phyloP scores from a whole-genome alignment of 2,888 invertebrate genomes.

The Chrysomela aeneicollis region DNA sequence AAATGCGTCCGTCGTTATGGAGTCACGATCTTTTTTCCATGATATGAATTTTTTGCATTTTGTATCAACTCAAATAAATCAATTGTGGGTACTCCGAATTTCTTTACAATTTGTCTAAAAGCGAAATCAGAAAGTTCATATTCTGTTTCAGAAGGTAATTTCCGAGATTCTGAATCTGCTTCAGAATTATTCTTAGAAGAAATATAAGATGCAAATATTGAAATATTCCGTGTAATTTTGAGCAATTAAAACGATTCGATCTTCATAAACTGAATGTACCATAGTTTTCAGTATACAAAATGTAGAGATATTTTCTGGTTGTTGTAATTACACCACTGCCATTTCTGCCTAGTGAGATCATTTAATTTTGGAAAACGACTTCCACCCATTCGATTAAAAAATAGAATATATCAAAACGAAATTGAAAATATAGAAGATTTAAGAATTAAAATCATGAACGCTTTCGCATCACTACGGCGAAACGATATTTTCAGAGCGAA shows the following conservation, averaged over 20 bases:
- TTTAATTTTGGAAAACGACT: constrained; percentile 18
- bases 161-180: constrained; percentile 42
- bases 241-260: too few relatives aligned
- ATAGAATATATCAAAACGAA: too few relatives aligned
- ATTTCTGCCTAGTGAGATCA: constrained; percentile 23
- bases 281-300: too few relatives aligned
- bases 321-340: constrained; percentile 36
- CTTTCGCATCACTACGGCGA: too few relatives aligned
- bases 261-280: too few relatives aligned
- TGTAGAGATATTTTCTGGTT: too few relatives aligned
- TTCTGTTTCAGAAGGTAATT: constrained; percentile 27
- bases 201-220: constrained; percentile 51
- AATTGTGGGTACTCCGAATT: constrained; percentile 24
- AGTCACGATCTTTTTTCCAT: constrained; percentile 21
- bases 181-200: constrained; percentile 47
- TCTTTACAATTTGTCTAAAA: constrained; percentile 10
- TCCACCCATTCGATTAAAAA: constrained; percentile 31
- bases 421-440: too few relatives aligned
- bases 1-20: constrained; percentile 16
- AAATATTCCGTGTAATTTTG: constrained; percentile 38
- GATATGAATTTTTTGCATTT: constrained; percentile 24
- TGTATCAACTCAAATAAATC: constrained; percentile 19
- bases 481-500: too few relatives aligned
- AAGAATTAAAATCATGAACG: too few relatives aligned
- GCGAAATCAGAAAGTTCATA: constrained; percentile 19